Evolutionary conservation across 2,113 vertebrate genomes (phyloP), one percentile per base, ranked within the genome.

Genomic region (Forbesichthys papilliferus): DNA sequence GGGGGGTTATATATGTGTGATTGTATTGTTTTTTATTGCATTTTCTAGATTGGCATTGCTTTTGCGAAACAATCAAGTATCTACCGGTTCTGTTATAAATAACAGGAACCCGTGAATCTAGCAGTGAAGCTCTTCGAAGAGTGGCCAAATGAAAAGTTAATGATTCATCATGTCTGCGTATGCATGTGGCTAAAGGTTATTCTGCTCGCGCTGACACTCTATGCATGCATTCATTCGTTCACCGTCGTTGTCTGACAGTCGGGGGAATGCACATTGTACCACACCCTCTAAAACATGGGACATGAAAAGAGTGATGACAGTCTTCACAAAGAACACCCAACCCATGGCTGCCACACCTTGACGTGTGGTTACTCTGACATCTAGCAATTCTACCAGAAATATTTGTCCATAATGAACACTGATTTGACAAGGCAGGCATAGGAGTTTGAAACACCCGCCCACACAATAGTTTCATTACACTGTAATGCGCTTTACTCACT

Each of bases 271-370:
- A 4, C 11, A 48, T 5, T 46, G 3, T 46, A 11, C 34, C 51
- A 61, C 57, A 58, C 56, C 6, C 20, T 33, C 27, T 34, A 11
- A 58, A 58, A 5, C 56, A 46, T 20, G 48, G 11, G 12, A 27
- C 3, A 5, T 11, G 20, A 58, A n/a, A n/a, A 16, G 6, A 11
- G 1, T 46, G 36, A 61, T 61, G 59, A 61, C 34, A 46, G 59
- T 18, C n/a, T 61, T 11, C 20, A 13, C 9, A 33, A 33, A 53
- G 36, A 27, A 0, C 7, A 53, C 42, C 11, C 13, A 6, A 20
- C 47, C 48, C 47, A 73, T 27, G 3, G 58, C 36, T 46, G 62
- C 16, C 78, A 77, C 73, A 52, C 76, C 74, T 42, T 42, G 7
- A 42, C 36, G 36, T 20, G 16, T 73, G 13, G 12, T 1, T 7